Base-by-base conservation (phyloP, 2,797 vertebrate species). In the Coregonus sp. region DNA sequence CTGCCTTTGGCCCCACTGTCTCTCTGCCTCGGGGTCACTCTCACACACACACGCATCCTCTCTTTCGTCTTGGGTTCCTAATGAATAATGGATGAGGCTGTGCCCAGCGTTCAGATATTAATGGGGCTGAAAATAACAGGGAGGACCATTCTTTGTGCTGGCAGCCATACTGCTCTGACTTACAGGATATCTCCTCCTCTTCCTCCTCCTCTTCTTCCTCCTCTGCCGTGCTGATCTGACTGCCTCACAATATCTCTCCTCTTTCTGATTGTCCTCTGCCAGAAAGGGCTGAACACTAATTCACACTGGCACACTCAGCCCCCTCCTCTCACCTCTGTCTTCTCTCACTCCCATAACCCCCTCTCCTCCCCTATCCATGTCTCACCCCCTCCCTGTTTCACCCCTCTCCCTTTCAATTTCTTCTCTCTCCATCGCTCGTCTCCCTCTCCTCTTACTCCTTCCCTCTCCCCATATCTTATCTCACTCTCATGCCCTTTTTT, bases 71-170 rank as follows among this genome's bases (percentile, higher is more conserved):
- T 86, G 86, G 73, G 76, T 73, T 72, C 47, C 70, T 90, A 95
- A 98, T 99, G 97, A 99, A 99, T 99, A 97, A 98, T 98, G 96
- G 97, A 98, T 98, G 96, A 96, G 93, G 93, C 94, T 95, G 93
- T 94, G 94, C 94, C 95, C 94, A 86, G 91, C 93, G 89, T 93
- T 87, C 90, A 89, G 94, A 95, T 96, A 95, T 96, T 97, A 97
- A 97, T 97, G 96, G 96, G 94, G 95, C 92, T 91, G 92, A 90
- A 93, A 93, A 93, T 93, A 91, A 95, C 92, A 95, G 90, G 92
- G 92, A 92, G 92, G 93, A 89, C 82, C 86, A 87, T 93, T 85
- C 90, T 89, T 92, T 92, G 92, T 94, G 91, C 92, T 89, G 89
- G 1, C 37, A 35, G 29, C 80, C 20, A 59, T 73, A 54, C 15